Evolutionary conservation across 2,888 invertebrate genomes (phyloP), one percentile per base, ranked within the genome.

Genomic region (Ormyrus rosae): DNA sequence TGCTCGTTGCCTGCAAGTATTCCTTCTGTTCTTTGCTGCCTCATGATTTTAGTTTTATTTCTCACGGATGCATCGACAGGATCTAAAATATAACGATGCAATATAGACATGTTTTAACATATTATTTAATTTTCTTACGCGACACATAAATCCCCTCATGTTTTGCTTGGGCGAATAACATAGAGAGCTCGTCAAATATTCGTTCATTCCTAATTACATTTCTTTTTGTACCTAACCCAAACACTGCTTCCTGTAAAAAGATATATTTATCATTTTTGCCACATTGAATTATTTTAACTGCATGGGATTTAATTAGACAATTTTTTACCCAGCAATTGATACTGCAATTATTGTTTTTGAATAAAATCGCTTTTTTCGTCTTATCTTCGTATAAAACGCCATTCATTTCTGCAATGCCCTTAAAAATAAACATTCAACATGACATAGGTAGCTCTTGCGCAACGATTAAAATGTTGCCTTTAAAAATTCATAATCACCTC

Each of bases 231-330:
- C 74, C 74, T 11, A 74, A 34, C 11, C 74, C 74, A 56, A 65
- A 74, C 6, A 74, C 65, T n/a, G 56, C 74, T 58, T 74, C 74
- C 74, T 74, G 13, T 10, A 45, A 64, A 56, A 48, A 55, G 34
- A 34, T 34, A 34, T 34, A 34, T 34, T 4, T 34, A 60, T 19
- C 19, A 56, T 56, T 53, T 58, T 58, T 45, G 53, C 2, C 7
- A 48, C 13, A n/a, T 11, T 51, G 5, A 9, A 55, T 53, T 50
- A 56, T 60, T 46, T 50, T 53, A 48, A 48, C 61, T 9, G n/a
- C 10, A 50, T 8, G 13, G 13, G 10, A 50, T 7, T 65, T n/a
- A 7, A 61, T 50, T 34, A 3, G 51, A 61, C 19, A 55, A 53
- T 45, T 46, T 71, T 56, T 11, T 60, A 65, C 73, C 64, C 73